These are phyloP conservation scores for Caenorhabditis remanei DNA, from an alignment of 1,140 invertebrate genomes.

Conservation along the genomic window DNA sequence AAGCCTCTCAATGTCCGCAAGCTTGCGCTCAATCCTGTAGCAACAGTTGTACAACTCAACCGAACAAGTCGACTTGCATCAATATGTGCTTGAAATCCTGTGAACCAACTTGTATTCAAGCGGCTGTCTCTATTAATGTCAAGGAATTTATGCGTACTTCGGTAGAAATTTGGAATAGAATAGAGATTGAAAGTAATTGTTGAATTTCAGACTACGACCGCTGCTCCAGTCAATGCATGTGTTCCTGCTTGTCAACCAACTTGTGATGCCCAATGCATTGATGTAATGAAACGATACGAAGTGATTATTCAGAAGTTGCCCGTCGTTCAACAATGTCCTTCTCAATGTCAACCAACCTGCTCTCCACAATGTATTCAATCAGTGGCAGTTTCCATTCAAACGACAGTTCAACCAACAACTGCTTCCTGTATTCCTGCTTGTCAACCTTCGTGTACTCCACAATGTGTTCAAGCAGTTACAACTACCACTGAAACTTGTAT, in stretches of 20 bases:
- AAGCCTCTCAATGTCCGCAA: constrained; percentile 40
- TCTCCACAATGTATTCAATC: constrained; percentile 45
- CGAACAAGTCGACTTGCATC: constrained; percentile 2
- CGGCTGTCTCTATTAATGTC: constrained; percentile 38
- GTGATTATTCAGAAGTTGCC: constrained; percentile 47
- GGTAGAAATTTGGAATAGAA: not conserved
- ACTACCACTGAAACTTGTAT: constrained; percentile 26
- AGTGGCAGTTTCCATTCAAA: constrained; percentile 29
- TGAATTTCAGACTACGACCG: constrained; percentile 37
- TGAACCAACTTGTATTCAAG: constrained; percentile 42
- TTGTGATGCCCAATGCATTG: constrained; percentile 53
- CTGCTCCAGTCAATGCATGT: constrained; percentile 3
- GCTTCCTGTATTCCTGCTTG: constrained; percentile 47
- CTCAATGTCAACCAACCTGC: constrained; percentile 48
- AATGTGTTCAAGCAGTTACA: constrained; percentile 13
- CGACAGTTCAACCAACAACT: constrained; percentile 12
- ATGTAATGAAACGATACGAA: constrained; percentile 41
- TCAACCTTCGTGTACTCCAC: constrained; percentile 39
- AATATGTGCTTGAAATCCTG: constrained; percentile 40
- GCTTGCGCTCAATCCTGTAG: constrained; percentile 47
- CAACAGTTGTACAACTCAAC: constrained; percentile 27
- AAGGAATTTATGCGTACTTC: constrained; percentile 48
- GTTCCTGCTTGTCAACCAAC: constrained; percentile 55
- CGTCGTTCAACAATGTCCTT: constrained; percentile 19
- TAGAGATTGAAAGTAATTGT: too few species aligned